Conservation (phyloP, 2,113 vertebrate genomes). For the Myotis yumanensis region DNA sequence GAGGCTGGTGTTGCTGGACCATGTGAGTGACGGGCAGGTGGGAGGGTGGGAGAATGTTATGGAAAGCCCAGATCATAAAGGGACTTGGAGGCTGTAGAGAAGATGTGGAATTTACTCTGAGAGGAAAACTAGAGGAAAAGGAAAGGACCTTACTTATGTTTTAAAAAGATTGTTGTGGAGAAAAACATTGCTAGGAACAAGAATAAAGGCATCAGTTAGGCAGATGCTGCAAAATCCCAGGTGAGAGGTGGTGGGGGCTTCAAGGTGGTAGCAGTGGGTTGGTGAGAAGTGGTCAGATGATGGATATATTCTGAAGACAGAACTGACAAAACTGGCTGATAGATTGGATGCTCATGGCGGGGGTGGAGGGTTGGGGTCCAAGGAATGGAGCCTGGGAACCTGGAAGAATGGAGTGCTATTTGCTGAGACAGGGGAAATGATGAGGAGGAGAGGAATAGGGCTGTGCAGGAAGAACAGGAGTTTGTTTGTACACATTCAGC, state of each 20-base stretch:
- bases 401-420: not conserved
- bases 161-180: not conserved
- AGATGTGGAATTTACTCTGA: not conserved
- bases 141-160: not conserved
- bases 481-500: not conserved
- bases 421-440: not conserved
- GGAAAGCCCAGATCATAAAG: not conserved
- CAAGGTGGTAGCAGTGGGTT: not conserved
- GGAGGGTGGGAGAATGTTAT: not conserved
- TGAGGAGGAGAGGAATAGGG: not conserved
- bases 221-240: not conserved
- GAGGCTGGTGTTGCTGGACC: not conserved
- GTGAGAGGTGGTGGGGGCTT: not conserved
- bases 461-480: not conserved
- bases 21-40: not conserved
- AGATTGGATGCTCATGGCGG: not conserved
- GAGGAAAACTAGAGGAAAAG: not conserved
- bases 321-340: not conserved
- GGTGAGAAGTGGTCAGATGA: not conserved
- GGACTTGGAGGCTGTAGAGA: not conserved
- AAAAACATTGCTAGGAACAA: not conserved
- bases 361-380: not conserved
- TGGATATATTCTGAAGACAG: not conserved
- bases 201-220: not conserved
- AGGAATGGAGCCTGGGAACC: not conserved